Base-by-base conservation (phyloP, 2,888 invertebrate species). In the Cremastinae sp. region DNA sequence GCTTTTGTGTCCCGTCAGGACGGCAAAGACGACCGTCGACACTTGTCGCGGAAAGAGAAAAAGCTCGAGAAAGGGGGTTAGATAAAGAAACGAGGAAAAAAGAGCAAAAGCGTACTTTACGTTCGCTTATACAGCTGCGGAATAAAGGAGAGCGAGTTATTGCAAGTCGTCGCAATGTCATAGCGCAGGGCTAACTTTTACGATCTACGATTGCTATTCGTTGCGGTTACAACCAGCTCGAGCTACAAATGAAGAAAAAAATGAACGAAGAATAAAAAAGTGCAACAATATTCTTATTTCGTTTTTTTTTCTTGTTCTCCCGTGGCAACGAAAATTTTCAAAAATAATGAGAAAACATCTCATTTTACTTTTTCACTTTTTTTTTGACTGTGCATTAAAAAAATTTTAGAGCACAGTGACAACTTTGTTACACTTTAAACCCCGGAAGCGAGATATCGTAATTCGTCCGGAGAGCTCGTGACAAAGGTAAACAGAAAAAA, bases 61-160 rank as follows among this genome's bases (percentile, higher is more conserved):
- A 64, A 28, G 28, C 28, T 28, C 28, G 28, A 28, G 28, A 28
- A 28, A 28, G 62, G 43, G n/a, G n/a, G 28, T 28, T 28, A 28
- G 12, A 12, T 41, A 12, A 41, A 12, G 41, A 41, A 41, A 41
- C 2, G 28, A 28, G 28, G 28, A 5, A 28, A 28, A 5, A 5
- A 28, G 28, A 5, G 1, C 0, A 65, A 53, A 70, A 75, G 69
- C 43, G 80, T 81, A 83, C 79, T 83, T 84, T 83, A 85, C 82
- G 81, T 81, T 51, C 22, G 68, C 78, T 79, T 82, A 81, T 80
- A 79, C 78, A 53, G 14, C 39, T 18, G 2, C 70, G 74, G 81
- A 83, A 84, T 85, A 85, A 84, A 85, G 78, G 79, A 78, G 74
- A 79, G 79, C 47, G 20, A 84, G 84, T 84, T 85, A 85, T 84